Evolutionary conservation across 2,888 invertebrate genomes (phyloP), one percentile per base, ranked within the genome.

Genomic region (Dorcus parallelipipedus): DNA sequence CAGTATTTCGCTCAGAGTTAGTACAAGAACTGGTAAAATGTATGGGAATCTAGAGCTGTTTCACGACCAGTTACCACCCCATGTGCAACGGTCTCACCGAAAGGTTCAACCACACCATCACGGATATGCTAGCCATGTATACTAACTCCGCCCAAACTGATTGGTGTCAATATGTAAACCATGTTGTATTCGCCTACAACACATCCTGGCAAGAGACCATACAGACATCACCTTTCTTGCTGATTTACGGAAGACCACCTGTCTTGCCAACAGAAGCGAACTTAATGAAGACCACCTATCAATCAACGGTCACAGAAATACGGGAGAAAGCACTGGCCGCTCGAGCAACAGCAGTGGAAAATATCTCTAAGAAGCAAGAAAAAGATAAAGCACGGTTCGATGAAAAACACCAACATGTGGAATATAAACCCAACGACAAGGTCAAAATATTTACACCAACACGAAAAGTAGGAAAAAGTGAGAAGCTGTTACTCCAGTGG

Each of bases 151-250:
- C 3, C 3, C 10, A 45, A 5, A 45, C 17, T 9, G 45, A 45
- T 20, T 20, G 20, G 20, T 20, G 20, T 20, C 20, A 20, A 3
- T 20, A 5, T 33, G 26, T 33, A 4, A 33, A 33, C 26, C 63
- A 65, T 45, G 60, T 65, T 0, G 63, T 62, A 2, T 69, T 66
- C 40, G 68, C 66, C 2, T 69, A 69, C 51, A 69, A 69, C 50
- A 63, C 66, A 3, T 17, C 61, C 0, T 9, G 20, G 42, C 69
- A 70, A 56, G 67, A 65, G 3, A 67, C 67, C 3, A 66, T 63
- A 8, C 26, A 62, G 52, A 45, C 54, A 3, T 58, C 63, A 3
- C 63, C 67, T 0, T 49, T 49, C 10, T 26, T 49, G 49, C 38
- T 49, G n/a, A 20, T 39, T 14, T 49, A 49, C 7, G 39, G 26